These are phyloP conservation scores for Philereme vetulata DNA, from an alignment of 2,888 invertebrate species.

Conservation along the genomic window DNA sequence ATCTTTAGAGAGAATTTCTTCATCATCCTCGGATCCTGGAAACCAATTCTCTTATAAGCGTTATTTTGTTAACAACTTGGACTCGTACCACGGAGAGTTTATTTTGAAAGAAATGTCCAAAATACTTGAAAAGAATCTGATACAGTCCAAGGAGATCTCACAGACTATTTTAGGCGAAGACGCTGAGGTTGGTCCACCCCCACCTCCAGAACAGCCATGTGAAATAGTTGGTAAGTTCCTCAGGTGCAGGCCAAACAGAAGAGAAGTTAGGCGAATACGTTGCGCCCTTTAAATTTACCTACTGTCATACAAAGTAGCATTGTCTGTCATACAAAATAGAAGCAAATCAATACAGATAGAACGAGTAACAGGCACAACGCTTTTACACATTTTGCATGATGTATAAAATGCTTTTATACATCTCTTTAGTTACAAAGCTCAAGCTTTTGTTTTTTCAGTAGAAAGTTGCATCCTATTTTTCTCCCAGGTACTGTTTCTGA, in stretches of 20 bases:
- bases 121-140: slow-evolving; percentile 57
- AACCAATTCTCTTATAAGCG: slow-evolving; percentile 73
- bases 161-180: slow-evolving; percentile 61
- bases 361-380: too few species aligned
- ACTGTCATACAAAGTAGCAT: too few species aligned
- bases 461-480: not conserved
- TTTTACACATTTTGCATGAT: too few species aligned
- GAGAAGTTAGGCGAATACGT: too few species aligned
- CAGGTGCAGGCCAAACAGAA: too few species aligned
- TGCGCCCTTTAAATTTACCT: too few species aligned
- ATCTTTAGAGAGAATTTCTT: slow-evolving; percentile 49
- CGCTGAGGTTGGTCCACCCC: slow-evolving; percentile 44
- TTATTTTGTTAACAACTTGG: slow-evolving; percentile 85
- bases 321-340: too few species aligned
- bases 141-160: slow-evolving; percentile 48
- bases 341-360: too few species aligned
- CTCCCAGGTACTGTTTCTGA: slow-evolving; percentile 70
- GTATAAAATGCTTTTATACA: too few species aligned
- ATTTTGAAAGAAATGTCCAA: slow-evolving; percentile 68
- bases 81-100: slow-evolving; percentile 83
- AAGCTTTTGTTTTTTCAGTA: too few species aligned
- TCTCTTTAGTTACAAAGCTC: too few species aligned
- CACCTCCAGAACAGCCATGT: slow-evolving; percentile 58
- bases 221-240: slow-evolving; percentile 67
- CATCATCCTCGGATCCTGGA: slow-evolving; percentile 48